phyloP scores from a whole-genome alignment of 2,113 vertebrate genomes.

The Origma solitaria region DNA sequence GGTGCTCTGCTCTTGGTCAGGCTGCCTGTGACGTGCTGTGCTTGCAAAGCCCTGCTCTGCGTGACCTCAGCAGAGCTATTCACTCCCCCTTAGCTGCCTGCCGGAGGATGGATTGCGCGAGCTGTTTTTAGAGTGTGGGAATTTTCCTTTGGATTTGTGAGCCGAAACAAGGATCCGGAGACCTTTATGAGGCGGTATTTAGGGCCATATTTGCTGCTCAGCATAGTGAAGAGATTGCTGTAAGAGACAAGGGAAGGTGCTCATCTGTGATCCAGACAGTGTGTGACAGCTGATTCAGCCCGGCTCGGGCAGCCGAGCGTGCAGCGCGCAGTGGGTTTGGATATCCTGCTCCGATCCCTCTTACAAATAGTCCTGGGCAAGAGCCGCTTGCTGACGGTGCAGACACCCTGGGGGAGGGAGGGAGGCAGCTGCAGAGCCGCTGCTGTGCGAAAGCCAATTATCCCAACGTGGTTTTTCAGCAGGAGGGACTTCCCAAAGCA shows the following conservation, averaged over 20 bases:
- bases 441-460: background rate
- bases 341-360: background rate
- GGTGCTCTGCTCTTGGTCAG: background rate
- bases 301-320: background rate
- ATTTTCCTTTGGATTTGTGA: background rate
- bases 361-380: background rate
- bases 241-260: background rate
- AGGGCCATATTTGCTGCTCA: background rate
- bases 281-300: constrained; percentile 55
- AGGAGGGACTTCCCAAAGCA: background rate
- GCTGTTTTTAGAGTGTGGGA: background rate
- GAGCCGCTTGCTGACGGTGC: background rate
- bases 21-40: background rate
- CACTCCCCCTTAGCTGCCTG: background rate
- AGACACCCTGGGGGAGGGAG: background rate
- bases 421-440: background rate
- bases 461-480: background rate
- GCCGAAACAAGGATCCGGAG: background rate
- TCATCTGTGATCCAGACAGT: background rate
- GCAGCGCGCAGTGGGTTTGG: background rate
- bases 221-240: background rate
- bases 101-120: background rate
- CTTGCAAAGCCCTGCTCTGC: background rate
- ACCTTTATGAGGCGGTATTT: background rate
- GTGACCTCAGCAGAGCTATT: background rate